A percentile compares a stretch with the other conserved stretches of the same genome.
phyloP scores from a whole-genome alignment of 2,113 vertebrate genomes.

The Pomatostomus ruficeps region DNA sequence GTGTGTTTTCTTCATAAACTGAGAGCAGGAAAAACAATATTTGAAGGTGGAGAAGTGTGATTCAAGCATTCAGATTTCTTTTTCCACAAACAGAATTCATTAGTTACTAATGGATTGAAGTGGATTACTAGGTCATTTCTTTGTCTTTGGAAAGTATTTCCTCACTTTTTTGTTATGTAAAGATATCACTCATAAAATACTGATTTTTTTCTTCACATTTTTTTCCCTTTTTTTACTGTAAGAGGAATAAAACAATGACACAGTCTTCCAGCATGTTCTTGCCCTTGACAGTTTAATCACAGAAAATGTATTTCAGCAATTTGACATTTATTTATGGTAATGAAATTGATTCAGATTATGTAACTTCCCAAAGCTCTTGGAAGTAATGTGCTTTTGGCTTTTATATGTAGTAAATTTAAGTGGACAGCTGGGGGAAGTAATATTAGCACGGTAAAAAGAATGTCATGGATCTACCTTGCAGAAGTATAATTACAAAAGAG shows the following conservation, averaged over 20 bases:
- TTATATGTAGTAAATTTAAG: conserved; percentile 29
- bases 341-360: conserved; percentile 55
- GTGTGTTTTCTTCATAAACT: not conserved
- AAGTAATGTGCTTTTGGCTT: not conserved
- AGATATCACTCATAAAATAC: not conserved
- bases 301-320: conserved; percentile 53
- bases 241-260: not conserved
- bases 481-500: not conserved
- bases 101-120: not conserved
- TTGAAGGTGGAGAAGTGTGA: not conserved
- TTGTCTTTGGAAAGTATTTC: not conserved
- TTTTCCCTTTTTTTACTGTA: not conserved
- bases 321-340: conserved; percentile 71
- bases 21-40: not conserved
- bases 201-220: not conserved
- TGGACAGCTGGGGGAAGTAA: not conserved
- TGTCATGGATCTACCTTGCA: not conserved
- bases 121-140: not conserved
- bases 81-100: not conserved
- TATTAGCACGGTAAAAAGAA: not conserved
- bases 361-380: conserved; percentile 22
- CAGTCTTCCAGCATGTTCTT: conserved; percentile 38
- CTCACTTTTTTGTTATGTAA: not conserved
- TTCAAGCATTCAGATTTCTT: not conserved
- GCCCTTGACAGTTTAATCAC: conserved; percentile 69